Percentiles rank a stretch among this genome's conserved stretches.
Conservation (phyloP, 2,797 vertebrate species). For the Cirrhinus mrigala region DNA sequence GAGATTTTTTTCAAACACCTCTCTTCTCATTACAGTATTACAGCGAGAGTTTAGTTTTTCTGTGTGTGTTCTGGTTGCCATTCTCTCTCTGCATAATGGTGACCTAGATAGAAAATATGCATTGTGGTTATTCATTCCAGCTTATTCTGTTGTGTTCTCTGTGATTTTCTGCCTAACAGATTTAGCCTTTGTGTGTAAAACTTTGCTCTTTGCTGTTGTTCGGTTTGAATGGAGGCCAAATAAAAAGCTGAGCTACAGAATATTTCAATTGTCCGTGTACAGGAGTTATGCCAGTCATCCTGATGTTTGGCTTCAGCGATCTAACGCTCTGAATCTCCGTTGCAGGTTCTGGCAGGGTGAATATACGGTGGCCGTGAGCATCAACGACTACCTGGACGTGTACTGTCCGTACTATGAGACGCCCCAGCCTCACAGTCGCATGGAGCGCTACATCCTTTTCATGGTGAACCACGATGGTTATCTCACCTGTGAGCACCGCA, state of each 20-base stretch:
- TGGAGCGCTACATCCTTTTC: conserved; percentile 95
- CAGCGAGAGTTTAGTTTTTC: conserved; percentile 37
- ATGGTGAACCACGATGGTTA: conserved; percentile 96
- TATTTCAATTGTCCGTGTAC: conserved; percentile 17
- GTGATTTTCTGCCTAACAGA: conserved; percentile 48
- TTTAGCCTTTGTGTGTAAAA: conserved; percentile 54
- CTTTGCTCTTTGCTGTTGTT: conserved; percentile 41
- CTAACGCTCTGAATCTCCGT: conserved; percentile 35
- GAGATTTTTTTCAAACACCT: not conserved
- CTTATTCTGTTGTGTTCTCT: conserved; percentile 53
- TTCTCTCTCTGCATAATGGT: conserved; percentile 52
- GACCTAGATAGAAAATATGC: conserved; percentile 52
- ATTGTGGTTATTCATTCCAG: conserved; percentile 49
- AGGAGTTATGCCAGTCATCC: conserved; percentile 16
- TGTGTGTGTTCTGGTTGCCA: conserved; percentile 35
- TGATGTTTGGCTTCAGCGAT: not conserved
- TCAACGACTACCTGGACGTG: conserved; percentile 98
- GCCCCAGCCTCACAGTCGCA: conserved; percentile 86
- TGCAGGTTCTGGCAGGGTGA: conserved; percentile 89
- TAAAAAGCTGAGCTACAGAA: conserved; percentile 15
- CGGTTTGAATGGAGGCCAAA: conserved; percentile 26
- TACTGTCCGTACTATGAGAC: conserved; percentile 95
- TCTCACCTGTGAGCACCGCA: conserved; percentile 91
- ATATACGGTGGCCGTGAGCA: conserved; percentile 94
- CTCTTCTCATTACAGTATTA: conserved; percentile 31